Evolutionary conservation across 2,113 vertebrate species (phyloP).

Genomic region (Lagopus muta): DNA sequence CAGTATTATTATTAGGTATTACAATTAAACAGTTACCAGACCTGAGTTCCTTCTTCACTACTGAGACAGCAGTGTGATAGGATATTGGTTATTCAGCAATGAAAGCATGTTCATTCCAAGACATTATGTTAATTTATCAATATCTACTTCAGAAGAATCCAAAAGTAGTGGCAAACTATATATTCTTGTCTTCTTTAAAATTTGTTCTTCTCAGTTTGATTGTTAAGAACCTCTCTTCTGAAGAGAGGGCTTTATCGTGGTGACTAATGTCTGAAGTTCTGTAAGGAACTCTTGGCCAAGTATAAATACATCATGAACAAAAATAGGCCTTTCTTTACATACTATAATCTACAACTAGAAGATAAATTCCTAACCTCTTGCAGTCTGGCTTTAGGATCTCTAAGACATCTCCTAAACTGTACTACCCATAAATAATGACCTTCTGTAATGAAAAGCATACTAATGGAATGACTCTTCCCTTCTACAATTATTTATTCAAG

Average conservation of each 20-base stretch:
- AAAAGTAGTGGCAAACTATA: background rate
- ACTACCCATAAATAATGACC: background rate
- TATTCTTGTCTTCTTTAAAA: background rate
- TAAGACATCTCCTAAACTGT: background rate
- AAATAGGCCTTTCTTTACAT: background rate
- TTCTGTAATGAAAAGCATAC: constrained; percentile 15
- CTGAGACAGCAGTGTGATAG: background rate
- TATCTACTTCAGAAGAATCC: background rate
- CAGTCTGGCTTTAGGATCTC: background rate
- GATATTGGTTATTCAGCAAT: background rate
- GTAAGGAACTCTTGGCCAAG: background rate
- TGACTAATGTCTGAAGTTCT: background rate
- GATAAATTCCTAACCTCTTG: background rate
- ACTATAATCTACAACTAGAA: background rate
- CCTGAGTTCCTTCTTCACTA: background rate
- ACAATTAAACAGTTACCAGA: background rate
- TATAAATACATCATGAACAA: background rate
- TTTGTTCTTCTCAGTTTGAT: background rate
- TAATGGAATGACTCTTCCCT: background rate
- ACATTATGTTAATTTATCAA: background rate
- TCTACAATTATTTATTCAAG: background rate
- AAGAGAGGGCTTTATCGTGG: background rate
- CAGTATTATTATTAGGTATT: background rate
- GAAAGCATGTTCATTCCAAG: background rate
- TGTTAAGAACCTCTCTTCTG: background rate